Evolutionary conservation across 2,113 vertebrate species (phyloP), one percentile per base, ranked within the genome.

Genomic region (Ammodytes marinus): DNA sequence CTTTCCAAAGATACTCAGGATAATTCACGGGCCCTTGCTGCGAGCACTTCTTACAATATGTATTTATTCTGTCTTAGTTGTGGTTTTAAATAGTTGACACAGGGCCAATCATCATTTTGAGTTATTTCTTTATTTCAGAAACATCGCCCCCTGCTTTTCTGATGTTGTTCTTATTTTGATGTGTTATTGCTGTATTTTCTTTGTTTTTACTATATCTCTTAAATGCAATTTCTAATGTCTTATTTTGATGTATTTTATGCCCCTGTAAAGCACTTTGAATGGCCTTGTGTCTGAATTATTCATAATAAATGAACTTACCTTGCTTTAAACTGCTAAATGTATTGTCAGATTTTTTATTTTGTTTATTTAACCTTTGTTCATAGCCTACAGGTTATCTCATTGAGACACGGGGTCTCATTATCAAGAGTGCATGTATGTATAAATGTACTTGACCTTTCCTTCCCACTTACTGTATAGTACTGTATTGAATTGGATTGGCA

Each of bases 401-500:
- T 27, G 27, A 27, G 27, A 27, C 27, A 27, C 27, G 27, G 27
- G 27, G 27, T 27, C 27, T 27, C 27, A 27, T 27, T 27, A 27
- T 27, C 27, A 27, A 27, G 27, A 27, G 27, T 1, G 27, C 2
- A 27, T 70, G 19, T 13, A 4, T 59, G n/a, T 6, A 43, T 52
- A 55, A 59, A 57, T 59, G 5, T 65, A 39, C 14, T 47, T 15
- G 12, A 35, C 43, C 17, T 54, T 17, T 63, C 27, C 49, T 45
- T 57, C 54, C 73, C 52, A 42, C 37, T 75, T 80, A 27, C 27
- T 27, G 27, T 27, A 27, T 37, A 57, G 37, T 60, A 66, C 73
- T 85, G 66, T 46, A 12, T 15, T 63, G 74, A 77, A 79, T 70
- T 65, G 53, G 40, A 58, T 71, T 69, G 43, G 77, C 52, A 74